phyloP scores from a whole-genome alignment of 1,140 invertebrate species.

The Pemphigus obesinymphae region DNA sequence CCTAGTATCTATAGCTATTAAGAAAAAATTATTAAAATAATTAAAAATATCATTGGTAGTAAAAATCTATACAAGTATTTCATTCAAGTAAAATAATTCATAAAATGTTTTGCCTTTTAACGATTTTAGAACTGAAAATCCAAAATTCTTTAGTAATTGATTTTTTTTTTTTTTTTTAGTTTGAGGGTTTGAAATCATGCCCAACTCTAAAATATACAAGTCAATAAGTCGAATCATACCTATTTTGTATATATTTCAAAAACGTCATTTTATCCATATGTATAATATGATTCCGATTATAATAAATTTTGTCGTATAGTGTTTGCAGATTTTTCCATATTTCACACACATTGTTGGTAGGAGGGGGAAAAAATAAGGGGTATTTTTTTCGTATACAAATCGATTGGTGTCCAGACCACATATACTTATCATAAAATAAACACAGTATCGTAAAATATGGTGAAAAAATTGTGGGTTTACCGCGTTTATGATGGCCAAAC shows the following conservation, averaged over 20 bases:
- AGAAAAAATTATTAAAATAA: too few relatives aligned
- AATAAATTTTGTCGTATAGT: not conserved
- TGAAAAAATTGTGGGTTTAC: constrained; percentile 35
- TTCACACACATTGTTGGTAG: not conserved
- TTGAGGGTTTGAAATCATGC: too few relatives aligned
- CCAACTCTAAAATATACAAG: too few relatives aligned
- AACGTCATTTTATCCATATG: not conserved
- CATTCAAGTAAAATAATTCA: too few relatives aligned
- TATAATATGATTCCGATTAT: not conserved
- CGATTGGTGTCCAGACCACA: constrained; percentile 32
- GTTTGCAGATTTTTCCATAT: not conserved
- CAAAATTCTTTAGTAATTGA: too few relatives aligned
- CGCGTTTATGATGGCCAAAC: constrained; percentile 32
- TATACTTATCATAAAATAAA: constrained; percentile 39
- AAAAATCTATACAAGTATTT: too few relatives aligned
- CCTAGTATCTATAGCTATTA: too few relatives aligned
- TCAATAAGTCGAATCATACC: too few relatives aligned
- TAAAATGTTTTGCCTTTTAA: too few relatives aligned
- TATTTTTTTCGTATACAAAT: not conserved
- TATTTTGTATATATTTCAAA: not conserved
- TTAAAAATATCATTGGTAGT: too few relatives aligned
- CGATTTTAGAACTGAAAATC: too few relatives aligned
- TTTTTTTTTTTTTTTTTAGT: too few relatives aligned
- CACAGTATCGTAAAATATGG: constrained; percentile 31
- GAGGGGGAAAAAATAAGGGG: not conserved